phyloP scores from a whole-genome alignment of 1,140 invertebrate species.

The Drosophila murphyi region DNA sequence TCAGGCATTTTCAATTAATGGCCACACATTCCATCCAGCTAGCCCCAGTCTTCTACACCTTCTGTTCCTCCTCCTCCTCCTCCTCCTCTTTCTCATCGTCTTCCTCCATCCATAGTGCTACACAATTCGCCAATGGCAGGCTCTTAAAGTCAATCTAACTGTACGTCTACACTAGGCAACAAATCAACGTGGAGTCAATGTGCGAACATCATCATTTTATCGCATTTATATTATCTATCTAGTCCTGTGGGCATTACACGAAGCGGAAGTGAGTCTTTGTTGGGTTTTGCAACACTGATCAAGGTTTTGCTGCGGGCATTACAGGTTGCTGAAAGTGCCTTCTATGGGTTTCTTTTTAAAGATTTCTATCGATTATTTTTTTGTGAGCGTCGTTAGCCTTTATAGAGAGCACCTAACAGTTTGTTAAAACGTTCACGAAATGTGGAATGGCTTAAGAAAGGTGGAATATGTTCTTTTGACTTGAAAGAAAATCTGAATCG shows the following conservation, averaged over 20 bases:
- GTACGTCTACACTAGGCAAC: conserved; percentile 16
- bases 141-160: conserved; percentile 28
- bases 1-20: conserved; percentile 79
- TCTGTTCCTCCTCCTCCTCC: not conserved
- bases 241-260: not conserved
- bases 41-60: not conserved
- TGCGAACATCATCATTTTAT: not conserved
- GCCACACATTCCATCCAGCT: conserved; percentile 72
- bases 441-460: too few species aligned
- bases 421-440: too few species aligned
- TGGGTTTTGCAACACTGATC: not conserved
- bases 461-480: too few species aligned
- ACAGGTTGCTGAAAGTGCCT: not conserved
- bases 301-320: not conserved
- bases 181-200: not conserved
- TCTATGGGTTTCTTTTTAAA: too few species aligned
- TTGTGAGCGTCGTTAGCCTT: too few species aligned
- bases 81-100: not conserved
- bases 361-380: too few species aligned
- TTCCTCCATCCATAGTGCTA: conserved; percentile 35
- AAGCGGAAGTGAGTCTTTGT: not conserved
- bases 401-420: too few species aligned
- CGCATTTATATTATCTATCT: not conserved
- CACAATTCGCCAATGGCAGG: conserved; percentile 69
- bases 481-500: too few species aligned